Evolutionary conservation across 2,113 vertebrate genomes (phyloP), one percentile per base, ranked within the genome.

Genomic region (Podiceps cristatus): DNA sequence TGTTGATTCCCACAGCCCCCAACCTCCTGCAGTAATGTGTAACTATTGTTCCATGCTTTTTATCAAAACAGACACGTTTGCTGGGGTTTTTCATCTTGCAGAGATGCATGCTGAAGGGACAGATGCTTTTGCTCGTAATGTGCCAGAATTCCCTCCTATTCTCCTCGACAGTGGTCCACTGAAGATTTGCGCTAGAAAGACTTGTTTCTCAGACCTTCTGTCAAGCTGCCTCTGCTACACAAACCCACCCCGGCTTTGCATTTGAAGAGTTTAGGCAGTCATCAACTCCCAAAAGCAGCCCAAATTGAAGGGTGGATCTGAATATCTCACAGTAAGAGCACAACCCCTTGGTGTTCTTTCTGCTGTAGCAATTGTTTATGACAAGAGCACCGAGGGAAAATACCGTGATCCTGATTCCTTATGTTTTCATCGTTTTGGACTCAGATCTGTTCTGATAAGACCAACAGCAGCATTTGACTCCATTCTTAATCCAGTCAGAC

Each of bases 401-500:
- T 25, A 35, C 67, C 1, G 2, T 44, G 79, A 90, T 93, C 78
- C 88, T 60, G 81, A 97, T 96, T 93, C 83, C 67, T 85, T 84
- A 40, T 75, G 56, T 96, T 97, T 95, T 79, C 77, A 20, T 91
- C 5, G 0, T 85, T 44, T 72, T 88, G 94, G 95, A 84, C 93
- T 97, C 90, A 82, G 87, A 97, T 97, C 90, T 88, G 75, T 86
- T 94, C 92, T 90, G 85, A 91, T 88, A 84, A 86, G 78, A 85
- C 74, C 95, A 95, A 66, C 14, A 96, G 40, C 63, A 91, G 60
- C 63, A 27, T 91, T 92, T 97, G 95, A 81, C 91, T 97, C 94
- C 78, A 19, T 72, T 93, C 86, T 83, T 98, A 97, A 97, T 97
- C 90, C 90, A 97, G 92, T 84, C 78, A 40, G 22, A 93, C 73